These are phyloP conservation scores for Philereme transversata DNA, from an alignment of 2,888 invertebrate species.

Conservation along the genomic window DNA sequence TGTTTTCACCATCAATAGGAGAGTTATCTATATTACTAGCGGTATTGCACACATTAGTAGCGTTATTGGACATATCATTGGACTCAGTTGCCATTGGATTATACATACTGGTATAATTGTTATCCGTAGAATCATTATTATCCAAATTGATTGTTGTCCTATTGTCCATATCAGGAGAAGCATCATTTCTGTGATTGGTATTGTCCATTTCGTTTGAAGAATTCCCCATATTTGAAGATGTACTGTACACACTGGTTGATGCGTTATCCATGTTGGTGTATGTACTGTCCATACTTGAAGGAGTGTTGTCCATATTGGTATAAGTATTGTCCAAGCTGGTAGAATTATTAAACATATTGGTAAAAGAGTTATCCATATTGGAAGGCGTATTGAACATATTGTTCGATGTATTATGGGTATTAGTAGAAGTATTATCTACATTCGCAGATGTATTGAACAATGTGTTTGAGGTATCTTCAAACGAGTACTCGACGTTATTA, in stretches of 20 bases:
- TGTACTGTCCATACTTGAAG: slow-evolving; percentile 18
- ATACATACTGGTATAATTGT: slow-evolving; percentile 7
- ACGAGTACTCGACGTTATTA: slow-evolving; percentile 28
- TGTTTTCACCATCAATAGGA: slow-evolving; percentile 13
- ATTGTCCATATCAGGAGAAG: slow-evolving; percentile 5
- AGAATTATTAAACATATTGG: slow-evolving; percentile 18
- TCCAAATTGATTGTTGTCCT: slow-evolving; percentile 3
- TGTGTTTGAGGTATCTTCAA: slow-evolving; percentile 23
- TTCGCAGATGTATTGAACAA: slow-evolving; percentile 16
- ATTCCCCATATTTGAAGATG: slow-evolving; percentile 15
- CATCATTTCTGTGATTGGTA: slow-evolving; percentile 6
- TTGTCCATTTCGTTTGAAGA: slow-evolving; percentile 15
- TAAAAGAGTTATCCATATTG: slow-evolving; percentile 19
- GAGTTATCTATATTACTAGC: slow-evolving; percentile 5
- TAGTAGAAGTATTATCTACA: slow-evolving; percentile 8
- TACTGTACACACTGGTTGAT: slow-evolving; percentile 15
- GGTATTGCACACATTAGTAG: background rate
- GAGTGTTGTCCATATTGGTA: slow-evolving; percentile 16
- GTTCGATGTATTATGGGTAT: slow-evolving; percentile 7
- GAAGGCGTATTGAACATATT: slow-evolving; percentile 12
- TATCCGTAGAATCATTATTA: slow-evolving; percentile 4
- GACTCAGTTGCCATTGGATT: slow-evolving; percentile 13
- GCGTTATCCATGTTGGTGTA: slow-evolving; percentile 25
- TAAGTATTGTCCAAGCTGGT: slow-evolving; percentile 12
- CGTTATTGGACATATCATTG: slow-evolving; percentile 2